Conservation (phyloP, 2,113 vertebrate genomes). For the Corvus moneduloides region DNA sequence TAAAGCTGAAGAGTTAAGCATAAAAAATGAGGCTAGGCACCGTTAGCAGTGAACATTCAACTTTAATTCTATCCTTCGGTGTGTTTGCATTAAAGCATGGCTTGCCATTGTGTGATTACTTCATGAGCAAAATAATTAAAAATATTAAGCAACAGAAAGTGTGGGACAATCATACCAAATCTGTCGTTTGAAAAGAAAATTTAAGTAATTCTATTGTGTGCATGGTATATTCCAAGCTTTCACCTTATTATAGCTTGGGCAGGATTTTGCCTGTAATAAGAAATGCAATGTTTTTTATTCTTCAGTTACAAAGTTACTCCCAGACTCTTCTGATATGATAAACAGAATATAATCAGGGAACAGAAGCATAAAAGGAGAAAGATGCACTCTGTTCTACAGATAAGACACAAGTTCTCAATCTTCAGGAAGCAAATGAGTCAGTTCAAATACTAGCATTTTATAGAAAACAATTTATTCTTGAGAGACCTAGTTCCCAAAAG, state of each 20-base stretch:
- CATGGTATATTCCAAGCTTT: background rate
- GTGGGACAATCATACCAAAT: background rate
- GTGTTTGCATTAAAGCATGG: background rate
- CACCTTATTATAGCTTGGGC: background rate
- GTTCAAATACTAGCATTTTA: background rate
- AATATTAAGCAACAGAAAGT: background rate
- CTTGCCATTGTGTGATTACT: background rate
- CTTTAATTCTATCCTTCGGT: background rate
- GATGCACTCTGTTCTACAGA: background rate
- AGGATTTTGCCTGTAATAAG: background rate
- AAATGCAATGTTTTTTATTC: background rate
- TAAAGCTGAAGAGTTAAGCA: slow-evolving; percentile 52
- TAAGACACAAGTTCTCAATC: background rate
- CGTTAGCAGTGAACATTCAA: background rate
- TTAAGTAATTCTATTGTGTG: background rate
- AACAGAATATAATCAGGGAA: background rate
- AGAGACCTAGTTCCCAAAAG: background rate
- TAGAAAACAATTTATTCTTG: background rate
- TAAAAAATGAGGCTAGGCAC: slow-evolving; percentile 17
- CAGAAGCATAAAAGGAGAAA: background rate
- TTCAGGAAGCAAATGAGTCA: background rate
- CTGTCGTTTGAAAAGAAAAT: background rate
- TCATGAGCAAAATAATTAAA: background rate
- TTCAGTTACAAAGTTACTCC: background rate
- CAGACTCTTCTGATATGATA: background rate